phyloP scores from a whole-genome alignment of 2,888 invertebrate species.

The Cheilosia scutellata region DNA sequence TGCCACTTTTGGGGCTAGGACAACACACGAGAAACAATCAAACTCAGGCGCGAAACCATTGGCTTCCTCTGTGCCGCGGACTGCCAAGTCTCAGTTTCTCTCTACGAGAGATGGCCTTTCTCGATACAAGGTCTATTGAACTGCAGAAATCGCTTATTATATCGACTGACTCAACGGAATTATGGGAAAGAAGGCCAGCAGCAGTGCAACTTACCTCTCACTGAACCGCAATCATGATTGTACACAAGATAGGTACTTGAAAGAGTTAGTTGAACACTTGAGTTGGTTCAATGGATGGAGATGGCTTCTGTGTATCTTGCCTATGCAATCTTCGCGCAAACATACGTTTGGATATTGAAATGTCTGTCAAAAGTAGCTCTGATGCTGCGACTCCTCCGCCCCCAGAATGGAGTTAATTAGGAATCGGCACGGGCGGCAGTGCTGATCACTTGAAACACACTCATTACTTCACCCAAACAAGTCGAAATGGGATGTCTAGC shows the following conservation, averaged over 20 bases:
- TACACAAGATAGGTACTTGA: slow-evolving; percentile 33
- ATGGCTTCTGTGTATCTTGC: slow-evolving; percentile 45
- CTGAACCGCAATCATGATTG: slow-evolving; percentile 65
- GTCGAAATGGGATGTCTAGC: slow-evolving; percentile 18
- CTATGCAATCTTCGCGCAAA: slow-evolving; percentile 55
- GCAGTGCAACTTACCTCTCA: slow-evolving; percentile 46
- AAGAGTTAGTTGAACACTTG: slow-evolving; percentile 59
- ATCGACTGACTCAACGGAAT: slow-evolving; percentile 53
- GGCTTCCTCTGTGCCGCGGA: slow-evolving; percentile 38
- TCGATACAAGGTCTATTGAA: slow-evolving; percentile 73
- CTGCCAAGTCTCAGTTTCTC: neutral
- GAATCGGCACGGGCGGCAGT: slow-evolving; percentile 18
- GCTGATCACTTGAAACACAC: slow-evolving; percentile 58
- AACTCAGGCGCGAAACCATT: slow-evolving; percentile 64
- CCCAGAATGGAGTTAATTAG: slow-evolving; percentile 70
- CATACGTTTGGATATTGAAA: slow-evolving; percentile 71
- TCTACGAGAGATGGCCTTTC: slow-evolving; percentile 58
- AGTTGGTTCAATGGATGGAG: slow-evolving; percentile 49
- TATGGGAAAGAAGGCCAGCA: slow-evolving; percentile 68
- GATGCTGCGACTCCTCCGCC: slow-evolving; percentile 35
- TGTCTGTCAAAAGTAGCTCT: slow-evolving; percentile 48
- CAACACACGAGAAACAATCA: slow-evolving; percentile 52
- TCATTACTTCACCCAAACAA: slow-evolving; percentile 44
- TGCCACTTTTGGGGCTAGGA: slow-evolving; percentile 21
- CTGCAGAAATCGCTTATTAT: slow-evolving; percentile 67